These are phyloP conservation scores for Lathronympha strigana DNA, from an alignment of 2,888 invertebrate genomes.

Conservation along the genomic window DNA sequence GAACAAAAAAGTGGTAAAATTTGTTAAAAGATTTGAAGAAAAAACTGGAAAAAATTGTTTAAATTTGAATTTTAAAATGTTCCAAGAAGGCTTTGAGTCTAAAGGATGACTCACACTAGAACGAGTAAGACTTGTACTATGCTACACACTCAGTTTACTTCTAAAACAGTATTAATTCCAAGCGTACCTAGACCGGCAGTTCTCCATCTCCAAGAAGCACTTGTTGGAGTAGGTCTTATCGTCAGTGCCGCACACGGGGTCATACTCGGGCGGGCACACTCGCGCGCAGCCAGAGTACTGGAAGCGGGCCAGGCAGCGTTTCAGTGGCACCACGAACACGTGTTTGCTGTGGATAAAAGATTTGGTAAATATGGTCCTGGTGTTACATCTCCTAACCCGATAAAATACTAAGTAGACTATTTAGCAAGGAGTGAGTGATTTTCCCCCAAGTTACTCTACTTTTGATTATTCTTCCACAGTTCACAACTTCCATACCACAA, in stretches of 20 bases:
- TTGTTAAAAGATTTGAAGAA: no score
- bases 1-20: no score
- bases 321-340: constrained; percentile 95
- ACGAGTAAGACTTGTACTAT: no score
- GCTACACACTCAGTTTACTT: background rate
- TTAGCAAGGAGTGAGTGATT: no score
- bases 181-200: constrained; percentile 89
- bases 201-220: constrained; percentile 96
- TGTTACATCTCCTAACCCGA: no score
- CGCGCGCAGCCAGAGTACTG: constrained; percentile 94
- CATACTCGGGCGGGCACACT: constrained; percentile 93
- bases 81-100: no score
- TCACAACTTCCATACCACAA: no score
- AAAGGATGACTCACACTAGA: no score
- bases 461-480: no score
- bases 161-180: background rate
- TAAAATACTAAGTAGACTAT: no score
- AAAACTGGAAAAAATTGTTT: no score
- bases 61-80: background rate
- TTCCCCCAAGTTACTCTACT: no score
- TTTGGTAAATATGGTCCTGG: constrained; percentile 45
- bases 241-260: constrained; percentile 97
- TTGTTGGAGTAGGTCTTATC: constrained; percentile 96
- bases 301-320: constrained; percentile 93
- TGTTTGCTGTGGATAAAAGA: constrained; percentile 87